Percentiles rank a stretch among this genome's conserved stretches.
Evolutionary conservation across 2,113 vertebrate genomes (phyloP).

Genomic region (Leptocoma aspasia): DNA sequence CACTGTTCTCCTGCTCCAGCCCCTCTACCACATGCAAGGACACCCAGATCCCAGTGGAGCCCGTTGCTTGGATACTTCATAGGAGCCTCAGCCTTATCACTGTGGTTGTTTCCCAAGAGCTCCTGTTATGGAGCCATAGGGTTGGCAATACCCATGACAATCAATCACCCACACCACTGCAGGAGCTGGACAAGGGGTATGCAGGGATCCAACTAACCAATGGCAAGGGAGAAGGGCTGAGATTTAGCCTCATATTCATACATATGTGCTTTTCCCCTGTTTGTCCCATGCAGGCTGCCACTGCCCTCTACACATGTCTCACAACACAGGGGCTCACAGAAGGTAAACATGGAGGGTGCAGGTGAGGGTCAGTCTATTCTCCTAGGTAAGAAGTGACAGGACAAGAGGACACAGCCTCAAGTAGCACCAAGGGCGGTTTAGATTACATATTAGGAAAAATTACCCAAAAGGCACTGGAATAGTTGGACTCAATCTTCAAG

Average conservation of each 20-base stretch:
- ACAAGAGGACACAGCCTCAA: neutral
- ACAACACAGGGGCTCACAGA: neutral
- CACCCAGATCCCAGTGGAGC: neutral
- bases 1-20: neutral
- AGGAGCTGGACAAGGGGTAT: neutral
- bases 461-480: neutral
- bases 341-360: neutral
- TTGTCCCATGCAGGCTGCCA: neutral
- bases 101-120: neutral
- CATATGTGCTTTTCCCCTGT: neutral
- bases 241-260: neutral
- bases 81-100: fast-evolving
- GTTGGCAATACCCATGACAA: neutral
- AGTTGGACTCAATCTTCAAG: neutral
- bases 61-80: neutral
- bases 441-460: neutral
- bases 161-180: neutral
- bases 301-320: neutral
- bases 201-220: neutral
- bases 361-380: neutral
- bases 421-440: neutral
- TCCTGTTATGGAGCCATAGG: neutral
- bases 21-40: neutral
- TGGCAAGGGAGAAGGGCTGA: neutral
- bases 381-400: neutral